phyloP scores from a whole-genome alignment of 1,140 invertebrate genomes.

The Phortica variegata region DNA sequence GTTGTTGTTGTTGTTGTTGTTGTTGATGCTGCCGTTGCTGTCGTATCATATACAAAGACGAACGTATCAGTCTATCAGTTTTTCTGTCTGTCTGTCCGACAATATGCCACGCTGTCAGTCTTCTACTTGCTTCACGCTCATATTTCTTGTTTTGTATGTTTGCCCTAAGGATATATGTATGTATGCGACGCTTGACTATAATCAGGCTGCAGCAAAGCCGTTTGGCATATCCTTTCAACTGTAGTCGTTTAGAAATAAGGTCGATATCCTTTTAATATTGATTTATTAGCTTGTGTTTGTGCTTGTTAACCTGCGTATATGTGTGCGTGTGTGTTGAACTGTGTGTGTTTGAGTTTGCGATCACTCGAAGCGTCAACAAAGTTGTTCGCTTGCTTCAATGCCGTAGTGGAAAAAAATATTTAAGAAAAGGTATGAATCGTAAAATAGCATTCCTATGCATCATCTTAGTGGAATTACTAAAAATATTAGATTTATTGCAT shows the following conservation, averaged over 20 bases:
- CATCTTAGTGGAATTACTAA: too few species aligned
- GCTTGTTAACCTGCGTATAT: too few species aligned
- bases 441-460: conserved; percentile 12
- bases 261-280: conserved; percentile 36
- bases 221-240: conserved; percentile 9
- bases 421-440: conserved; percentile 19
- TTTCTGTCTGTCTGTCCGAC: too few species aligned
- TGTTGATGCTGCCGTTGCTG: too few species aligned
- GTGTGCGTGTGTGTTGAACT: too few species aligned
- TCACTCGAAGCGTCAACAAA: not conserved
- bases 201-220: conserved; percentile 26
- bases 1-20: conserved; percentile 16
- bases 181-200: conserved; percentile 10
- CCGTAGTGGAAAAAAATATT: conserved; percentile 10
- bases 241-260: conserved; percentile 9
- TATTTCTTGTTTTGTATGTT: not conserved
- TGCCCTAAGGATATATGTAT: conserved; percentile 15
- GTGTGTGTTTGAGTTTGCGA: too few species aligned
- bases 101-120: conserved; percentile 23
- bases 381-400: conserved; percentile 22
- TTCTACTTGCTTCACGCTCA: conserved; percentile 8
- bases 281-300: too few species aligned
- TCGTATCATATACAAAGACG: too few species aligned
- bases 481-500: too few species aligned
- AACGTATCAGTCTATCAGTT: too few species aligned